These are phyloP conservation scores for Actinernus sp. DNA, from an alignment of 92 coral and sea anemone genomes.

Conservation along the genomic window DNA sequence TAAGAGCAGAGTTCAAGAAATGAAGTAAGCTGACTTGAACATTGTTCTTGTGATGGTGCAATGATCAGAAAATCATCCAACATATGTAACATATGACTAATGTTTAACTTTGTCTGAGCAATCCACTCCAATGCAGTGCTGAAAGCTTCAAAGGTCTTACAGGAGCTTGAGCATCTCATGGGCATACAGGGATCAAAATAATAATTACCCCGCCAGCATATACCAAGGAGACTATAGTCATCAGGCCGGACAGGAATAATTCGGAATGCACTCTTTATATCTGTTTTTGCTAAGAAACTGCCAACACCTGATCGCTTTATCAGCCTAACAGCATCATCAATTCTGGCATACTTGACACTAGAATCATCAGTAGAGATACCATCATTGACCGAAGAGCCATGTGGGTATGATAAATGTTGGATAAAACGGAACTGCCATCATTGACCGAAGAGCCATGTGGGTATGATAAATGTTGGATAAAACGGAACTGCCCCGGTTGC, in stretches of 20 bases:
- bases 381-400: too few species aligned
- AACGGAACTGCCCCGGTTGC: constrained; percentile 38
- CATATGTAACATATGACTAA: constrained; percentile 33
- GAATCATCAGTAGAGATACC: constrained; percentile 38
- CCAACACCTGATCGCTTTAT: constrained; percentile 33
- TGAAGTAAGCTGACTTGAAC: background rate
- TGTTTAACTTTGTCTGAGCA: constrained; percentile 20
- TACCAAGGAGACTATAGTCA: constrained; percentile 46
- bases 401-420: too few species aligned
- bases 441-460: constrained; percentile 30
- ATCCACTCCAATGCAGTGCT: constrained; percentile 60
- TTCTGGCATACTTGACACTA: constrained; percentile 35
- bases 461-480: constrained; percentile 38
- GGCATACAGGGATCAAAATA: constrained; percentile 47
- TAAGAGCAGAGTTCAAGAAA: constrained; percentile 24
- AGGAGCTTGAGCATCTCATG: constrained; percentile 62
- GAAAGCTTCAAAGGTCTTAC: constrained; percentile 55
- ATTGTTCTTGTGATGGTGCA: constrained; percentile 17
- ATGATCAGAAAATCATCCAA: constrained; percentile 30
- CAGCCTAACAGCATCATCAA: constrained; percentile 35
- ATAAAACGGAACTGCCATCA: constrained; percentile 40
- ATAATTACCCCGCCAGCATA: constrained; percentile 31
- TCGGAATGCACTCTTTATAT: constrained; percentile 61
- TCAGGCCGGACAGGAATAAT: constrained; percentile 44
- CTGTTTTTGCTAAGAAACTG: constrained; percentile 53